Percentiles rank a stretch among this genome's conserved stretches.
These are phyloP conservation scores for Steinernema feltiae DNA, from an alignment of 1,140 invertebrate species.

Conservation along the genomic window DNA sequence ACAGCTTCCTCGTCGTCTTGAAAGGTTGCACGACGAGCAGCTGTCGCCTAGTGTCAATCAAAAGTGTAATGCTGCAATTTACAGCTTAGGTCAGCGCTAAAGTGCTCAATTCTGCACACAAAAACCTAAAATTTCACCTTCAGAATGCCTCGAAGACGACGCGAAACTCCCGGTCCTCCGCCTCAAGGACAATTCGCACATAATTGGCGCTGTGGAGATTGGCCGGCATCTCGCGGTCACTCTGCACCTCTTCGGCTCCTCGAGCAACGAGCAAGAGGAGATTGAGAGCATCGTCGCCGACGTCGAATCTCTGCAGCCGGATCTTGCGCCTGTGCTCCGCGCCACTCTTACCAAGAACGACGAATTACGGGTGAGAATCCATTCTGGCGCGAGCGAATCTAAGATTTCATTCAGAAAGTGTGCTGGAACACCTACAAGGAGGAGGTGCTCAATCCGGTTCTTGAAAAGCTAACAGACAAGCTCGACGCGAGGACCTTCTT, in stretches of 20 bases:
- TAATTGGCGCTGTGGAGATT: conserved; percentile 4
- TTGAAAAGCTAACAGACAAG: neutral
- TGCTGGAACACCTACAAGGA: conserved; percentile 6
- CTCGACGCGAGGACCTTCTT: conserved; percentile 7
- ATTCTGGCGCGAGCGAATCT: neutral
- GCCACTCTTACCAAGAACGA: neutral
- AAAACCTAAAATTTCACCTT: neutral
- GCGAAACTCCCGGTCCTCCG: neutral
- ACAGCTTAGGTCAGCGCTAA: no score
- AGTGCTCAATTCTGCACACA: no score
- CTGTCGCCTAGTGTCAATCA: no score
- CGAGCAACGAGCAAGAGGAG: neutral
- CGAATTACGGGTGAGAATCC: neutral
- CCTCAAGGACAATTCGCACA: neutral
- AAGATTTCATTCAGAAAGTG: neutral
- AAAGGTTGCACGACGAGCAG: no score
- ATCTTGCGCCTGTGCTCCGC: neutral
- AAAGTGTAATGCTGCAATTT: neutral
- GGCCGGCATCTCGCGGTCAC: neutral
- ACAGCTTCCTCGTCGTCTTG: no score
- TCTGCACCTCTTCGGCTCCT: conserved; percentile 9
- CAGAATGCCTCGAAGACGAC: neutral
- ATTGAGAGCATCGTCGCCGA: conserved; percentile 8
- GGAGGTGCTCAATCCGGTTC: neutral
- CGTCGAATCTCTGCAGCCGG: neutral